Evolutionary conservation across 2,113 vertebrate species (phyloP), one percentile per base, ranked within the genome.

Genomic region (Clupea harengus): DNA sequence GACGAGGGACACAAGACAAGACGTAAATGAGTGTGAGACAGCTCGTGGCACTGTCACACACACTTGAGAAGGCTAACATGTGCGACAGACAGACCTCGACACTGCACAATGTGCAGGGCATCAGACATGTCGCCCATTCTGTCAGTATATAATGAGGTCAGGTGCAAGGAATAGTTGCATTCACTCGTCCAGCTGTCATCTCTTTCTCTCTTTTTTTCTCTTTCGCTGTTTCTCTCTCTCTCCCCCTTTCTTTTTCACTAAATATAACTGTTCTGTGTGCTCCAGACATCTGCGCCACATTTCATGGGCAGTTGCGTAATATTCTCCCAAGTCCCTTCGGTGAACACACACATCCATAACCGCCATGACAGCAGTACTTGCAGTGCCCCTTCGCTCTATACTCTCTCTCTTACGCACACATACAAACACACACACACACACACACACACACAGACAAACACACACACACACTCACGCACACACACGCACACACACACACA

Each of bases 331-430:
- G 92, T 92, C 91, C 89, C 87, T 91, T 88, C 87, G 87, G 89
- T 90, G 89, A 87, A 86, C 88, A 91, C 93, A 93, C 90, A 93
- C 88, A 91, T 93, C 88, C 88, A 88, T 94, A 90, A 91, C 88
- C 47, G 81, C 15, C 4, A 81, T 85, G 90, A 89, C 89, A 92
- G 90, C 84, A 52, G 75, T 84, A 82, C 25, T 84, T 32, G 25
- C 50, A 54, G 17, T 18, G 50, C 50, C 13, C 50, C 8, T 52
- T 52, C 50, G 10, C 52, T 54, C 52, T 54, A 17, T 54, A 3
- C 3, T 54, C 52, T 54, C 39, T 39, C 39, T 39, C 39, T 1
- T 2, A 47, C 46, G 4, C 46, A 47, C 2, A 47, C 46, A 47
- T 0, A 47, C 46, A 47, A 1, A 47, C 46, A 47, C 84, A 78